Evolutionary conservation across 2,888 invertebrate species (phyloP).

Genomic region (Ichneumoninae sp.): DNA sequence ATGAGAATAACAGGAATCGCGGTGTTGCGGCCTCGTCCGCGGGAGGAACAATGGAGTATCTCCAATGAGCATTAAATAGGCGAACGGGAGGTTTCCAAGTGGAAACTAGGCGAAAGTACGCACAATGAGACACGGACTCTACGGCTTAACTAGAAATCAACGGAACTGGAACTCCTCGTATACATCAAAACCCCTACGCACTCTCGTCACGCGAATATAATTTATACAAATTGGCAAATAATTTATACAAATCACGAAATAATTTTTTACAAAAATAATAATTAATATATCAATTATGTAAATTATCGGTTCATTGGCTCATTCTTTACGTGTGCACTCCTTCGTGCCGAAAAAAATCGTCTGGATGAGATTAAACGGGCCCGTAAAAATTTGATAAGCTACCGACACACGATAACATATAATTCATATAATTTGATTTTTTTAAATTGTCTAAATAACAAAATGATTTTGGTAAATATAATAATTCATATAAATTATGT

Average conservation of each 20-base stretch:
- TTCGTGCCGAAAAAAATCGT: background rate
- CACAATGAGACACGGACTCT: conserved; percentile 24
- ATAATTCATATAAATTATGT: background rate
- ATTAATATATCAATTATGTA: background rate
- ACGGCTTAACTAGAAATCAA: conserved; percentile 4
- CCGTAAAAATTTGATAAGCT: conserved; percentile 51
- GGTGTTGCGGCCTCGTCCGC: conserved; percentile 20
- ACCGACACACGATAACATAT: no score
- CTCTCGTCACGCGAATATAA: background rate
- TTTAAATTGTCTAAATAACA: no score
- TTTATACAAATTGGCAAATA: background rate
- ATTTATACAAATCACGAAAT: background rate
- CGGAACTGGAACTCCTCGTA: background rate
- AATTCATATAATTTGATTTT: no score
- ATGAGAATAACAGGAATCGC: conserved; percentile 55
- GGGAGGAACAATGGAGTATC: conserved; percentile 48
- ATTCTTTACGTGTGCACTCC: no score
- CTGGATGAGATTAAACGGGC: background rate
- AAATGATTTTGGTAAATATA: background rate
- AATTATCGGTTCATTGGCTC: no score
- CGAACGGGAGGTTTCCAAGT: background rate
- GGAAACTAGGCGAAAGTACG: conserved; percentile 25
- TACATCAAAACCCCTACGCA: background rate
- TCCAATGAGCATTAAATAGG: conserved; percentile 9
- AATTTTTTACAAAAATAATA: background rate